A percentile compares a stretch with the other conserved stretches of the same genome.
These are phyloP conservation scores for Ophion obscuratus DNA, from an alignment of 2,888 invertebrate species.

Conservation along the genomic window DNA sequence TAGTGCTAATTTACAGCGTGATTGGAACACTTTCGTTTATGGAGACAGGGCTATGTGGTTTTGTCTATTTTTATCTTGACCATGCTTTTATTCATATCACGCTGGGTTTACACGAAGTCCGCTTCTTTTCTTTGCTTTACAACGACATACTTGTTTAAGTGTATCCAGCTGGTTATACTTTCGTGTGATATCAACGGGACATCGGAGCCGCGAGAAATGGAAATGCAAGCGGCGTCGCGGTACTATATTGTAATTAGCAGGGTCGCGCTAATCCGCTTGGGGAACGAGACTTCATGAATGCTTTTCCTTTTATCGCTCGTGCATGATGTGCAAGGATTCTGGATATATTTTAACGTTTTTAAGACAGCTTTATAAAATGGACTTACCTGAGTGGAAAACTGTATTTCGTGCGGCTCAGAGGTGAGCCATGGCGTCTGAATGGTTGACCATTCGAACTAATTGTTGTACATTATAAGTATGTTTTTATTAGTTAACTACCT, in stretches of 20 bases:
- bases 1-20: too few relatives aligned
- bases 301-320: slow-evolving; percentile 36
- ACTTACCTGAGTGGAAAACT: too few relatives aligned
- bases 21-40: neutral
- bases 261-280: slow-evolving; percentile 77
- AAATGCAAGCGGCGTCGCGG: slow-evolving; percentile 60
- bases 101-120: neutral
- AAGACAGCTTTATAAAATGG: neutral
- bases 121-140: neutral
- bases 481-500: too few relatives aligned
- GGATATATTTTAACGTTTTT: neutral
- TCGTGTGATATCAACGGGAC: slow-evolving; percentile 64
- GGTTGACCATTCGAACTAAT: neutral
- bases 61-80: neutral
- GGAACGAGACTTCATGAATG: slow-evolving; percentile 54
- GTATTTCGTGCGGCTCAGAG: neutral
- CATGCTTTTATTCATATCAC: neutral
- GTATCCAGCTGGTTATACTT: slow-evolving; percentile 61
- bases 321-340: slow-evolving; percentile 3
- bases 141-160: neutral
- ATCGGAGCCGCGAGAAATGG: slow-evolving; percentile 1
- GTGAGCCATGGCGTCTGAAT: neutral
- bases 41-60: neutral
- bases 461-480: too few relatives aligned
- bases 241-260: slow-evolving; percentile 79